Conservation (phyloP, 2,888 invertebrate genomes). For the Athalia cordata region DNA sequence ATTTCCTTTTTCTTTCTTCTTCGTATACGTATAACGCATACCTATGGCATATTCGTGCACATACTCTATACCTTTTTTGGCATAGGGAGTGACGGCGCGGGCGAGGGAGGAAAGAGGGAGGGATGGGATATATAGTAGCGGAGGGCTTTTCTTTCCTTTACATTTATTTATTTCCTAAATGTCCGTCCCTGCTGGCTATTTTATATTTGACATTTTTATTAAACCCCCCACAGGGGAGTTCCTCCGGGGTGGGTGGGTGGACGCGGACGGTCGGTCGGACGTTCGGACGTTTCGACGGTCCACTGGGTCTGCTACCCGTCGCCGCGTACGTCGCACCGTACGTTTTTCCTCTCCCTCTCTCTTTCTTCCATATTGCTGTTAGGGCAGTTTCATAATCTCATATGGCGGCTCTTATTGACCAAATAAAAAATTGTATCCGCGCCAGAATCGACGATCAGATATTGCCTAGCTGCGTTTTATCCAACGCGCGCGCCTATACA, state of each 20-base stretch:
- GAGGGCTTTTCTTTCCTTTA: slow-evolving; percentile 58
- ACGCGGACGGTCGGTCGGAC: slow-evolving; percentile 33
- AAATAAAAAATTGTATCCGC: slow-evolving; percentile 62
- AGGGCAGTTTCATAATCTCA: slow-evolving; percentile 67
- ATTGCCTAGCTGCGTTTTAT: slow-evolving; percentile 44
- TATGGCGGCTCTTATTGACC: slow-evolving; percentile 61
- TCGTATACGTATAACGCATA: too few species aligned
- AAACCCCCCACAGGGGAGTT: slow-evolving; percentile 58
- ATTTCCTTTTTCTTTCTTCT: too few species aligned
- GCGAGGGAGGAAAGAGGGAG: too few species aligned
- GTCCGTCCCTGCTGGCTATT: slow-evolving; percentile 71
- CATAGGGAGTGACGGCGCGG: too few species aligned
- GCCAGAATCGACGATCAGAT: slow-evolving; percentile 57
- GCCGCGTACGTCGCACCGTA: slow-evolving; percentile 37
- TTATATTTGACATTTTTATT: slow-evolving; percentile 74
- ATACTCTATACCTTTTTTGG: neutral
- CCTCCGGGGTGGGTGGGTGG: slow-evolving; percentile 46
- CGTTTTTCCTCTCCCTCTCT: too few species aligned
- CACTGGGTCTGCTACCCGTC: slow-evolving; percentile 41
- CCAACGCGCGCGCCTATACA: neutral
- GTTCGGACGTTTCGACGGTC: slow-evolving; percentile 45
- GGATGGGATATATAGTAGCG: neutral
- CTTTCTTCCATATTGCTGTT: slow-evolving; percentile 63
- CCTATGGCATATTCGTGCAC: neutral
- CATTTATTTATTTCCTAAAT: slow-evolving; percentile 72